These are phyloP conservation scores for Ectemnius cavifrons DNA, from an alignment of 2,888 invertebrate species.

Conservation along the genomic window DNA sequence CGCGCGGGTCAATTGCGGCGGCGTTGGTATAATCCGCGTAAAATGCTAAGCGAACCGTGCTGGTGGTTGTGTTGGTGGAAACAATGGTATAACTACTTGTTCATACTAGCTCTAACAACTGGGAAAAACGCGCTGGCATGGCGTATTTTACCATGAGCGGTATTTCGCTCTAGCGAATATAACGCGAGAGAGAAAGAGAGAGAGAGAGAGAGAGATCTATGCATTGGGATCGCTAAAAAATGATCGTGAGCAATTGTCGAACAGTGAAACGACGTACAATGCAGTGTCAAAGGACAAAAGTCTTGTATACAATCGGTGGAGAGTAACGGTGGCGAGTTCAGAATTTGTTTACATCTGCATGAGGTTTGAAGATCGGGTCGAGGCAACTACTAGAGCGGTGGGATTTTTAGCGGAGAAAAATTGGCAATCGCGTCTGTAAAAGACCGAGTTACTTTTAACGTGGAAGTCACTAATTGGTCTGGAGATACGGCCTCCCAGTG, in stretches of 20 bases:
- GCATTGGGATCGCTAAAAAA: no score
- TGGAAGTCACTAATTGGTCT: conserved; percentile 55
- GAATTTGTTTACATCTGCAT: background rate
- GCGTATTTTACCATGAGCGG: no score
- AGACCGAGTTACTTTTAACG: conserved; percentile 48
- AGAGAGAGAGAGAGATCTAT: no score
- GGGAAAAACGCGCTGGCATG: no score
- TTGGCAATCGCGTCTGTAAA: conserved; percentile 42
- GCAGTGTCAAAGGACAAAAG: no score
- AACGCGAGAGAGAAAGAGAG: no score
- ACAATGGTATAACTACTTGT: background rate
- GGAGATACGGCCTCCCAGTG: conserved; percentile 50
- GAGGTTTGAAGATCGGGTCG: background rate
- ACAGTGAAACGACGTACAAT: no score
- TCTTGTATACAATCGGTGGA: no score
- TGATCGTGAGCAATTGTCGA: no score
- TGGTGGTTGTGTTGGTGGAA: background rate
- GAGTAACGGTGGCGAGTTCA: background rate
- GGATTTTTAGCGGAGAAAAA: conserved; percentile 33
- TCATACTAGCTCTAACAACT: background rate
- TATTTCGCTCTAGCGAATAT: no score
- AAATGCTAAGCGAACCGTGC: background rate
- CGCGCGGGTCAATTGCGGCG: background rate
- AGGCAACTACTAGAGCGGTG: background rate
- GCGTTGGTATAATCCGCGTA: background rate